Evolutionary conservation across 2,888 invertebrate species (phyloP), one percentile per base, ranked within the genome.

Genomic region (Melinopterus prodromus): DNA sequence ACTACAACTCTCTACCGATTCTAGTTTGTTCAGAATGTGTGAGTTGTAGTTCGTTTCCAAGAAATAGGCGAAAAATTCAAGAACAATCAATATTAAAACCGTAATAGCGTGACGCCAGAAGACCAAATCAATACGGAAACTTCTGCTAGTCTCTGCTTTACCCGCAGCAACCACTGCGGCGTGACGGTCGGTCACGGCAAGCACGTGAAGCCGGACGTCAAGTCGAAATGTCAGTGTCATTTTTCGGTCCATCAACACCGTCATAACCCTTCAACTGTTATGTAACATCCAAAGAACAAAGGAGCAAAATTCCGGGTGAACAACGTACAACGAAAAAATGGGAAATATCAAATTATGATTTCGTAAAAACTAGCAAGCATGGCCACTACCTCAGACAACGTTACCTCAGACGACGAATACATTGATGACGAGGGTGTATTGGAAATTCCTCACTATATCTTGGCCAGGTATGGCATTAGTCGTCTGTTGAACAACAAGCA

Each of bases 401-500:
- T n/a, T n/a, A n/a, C n/a, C n/a, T 1, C 12, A 3, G 53, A 53
- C 1, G 53, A 53, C 0, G 53, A 9, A 1, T 0, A 3, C 1
- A 12, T 9, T 53, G 53, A 53, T 4, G 53, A 53, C 5, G 12
- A 7, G 53, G 5, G 2, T 12, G 26, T 26, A 3, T 26, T 26
- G 26, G 53, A 53, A 12, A 53, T 53, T 53, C 53, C 53, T 53
- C 53, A 53, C 5, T 53, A 53, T 53, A 53, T 53, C 12, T 81
- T 90, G 81, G 91, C 91, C 5, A 87, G 88, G 79, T 83, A 88
- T 83, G 91, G 91, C 16, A 89, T 91, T 71, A 88, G 88, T 78
- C 84, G 91, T 71, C 84, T 91, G 53, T 87, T 91, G 38, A 91
- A 91, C 84, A 91, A 91, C 83, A 87, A 87, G 78, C 86, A 88